Evolutionary conservation across 2,797 vertebrate genomes (phyloP).

Genomic region (Typhlichthys eigenmanni): DNA sequence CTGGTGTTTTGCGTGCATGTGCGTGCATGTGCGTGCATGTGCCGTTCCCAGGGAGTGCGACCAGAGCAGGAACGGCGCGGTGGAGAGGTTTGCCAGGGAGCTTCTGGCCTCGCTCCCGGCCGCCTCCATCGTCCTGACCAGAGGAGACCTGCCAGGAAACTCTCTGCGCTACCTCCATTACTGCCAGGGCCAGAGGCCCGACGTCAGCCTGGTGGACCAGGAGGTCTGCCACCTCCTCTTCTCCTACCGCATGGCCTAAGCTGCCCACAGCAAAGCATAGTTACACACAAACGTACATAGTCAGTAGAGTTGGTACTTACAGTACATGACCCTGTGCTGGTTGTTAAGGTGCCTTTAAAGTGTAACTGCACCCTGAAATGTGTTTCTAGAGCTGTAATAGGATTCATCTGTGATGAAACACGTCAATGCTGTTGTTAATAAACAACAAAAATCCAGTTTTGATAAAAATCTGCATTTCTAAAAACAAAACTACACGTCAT

Average conservation of each 20-base stretch:
- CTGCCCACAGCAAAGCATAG: too few species aligned
- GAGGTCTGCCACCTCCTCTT: conserved; percentile 79
- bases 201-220: conserved; percentile 91
- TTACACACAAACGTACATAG: neutral
- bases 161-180: conserved; percentile 92
- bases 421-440: too few species aligned
- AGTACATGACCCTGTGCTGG: too few species aligned
- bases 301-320: too few species aligned
- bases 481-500: too few species aligned
- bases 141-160: conserved; percentile 95
- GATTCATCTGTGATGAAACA: too few species aligned
- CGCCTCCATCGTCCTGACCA: conserved; percentile 86
- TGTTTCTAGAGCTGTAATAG: too few species aligned
- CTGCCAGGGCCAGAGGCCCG: conserved; percentile 86
- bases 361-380: too few species aligned
- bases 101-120: conserved; percentile 85
- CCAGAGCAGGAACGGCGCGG: conserved; percentile 85
- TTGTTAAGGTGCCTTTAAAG: too few species aligned
- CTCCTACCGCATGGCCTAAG: too few species aligned
- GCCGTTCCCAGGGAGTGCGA: conserved; percentile 82
- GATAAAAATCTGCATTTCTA: too few species aligned
- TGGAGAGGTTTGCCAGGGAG: conserved; percentile 89
- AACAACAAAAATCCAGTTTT: too few species aligned
- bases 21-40: conserved; percentile 4
- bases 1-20: conserved; percentile 22